Conservation (phyloP, 2,888 invertebrate species). For the Apamea sordens region DNA sequence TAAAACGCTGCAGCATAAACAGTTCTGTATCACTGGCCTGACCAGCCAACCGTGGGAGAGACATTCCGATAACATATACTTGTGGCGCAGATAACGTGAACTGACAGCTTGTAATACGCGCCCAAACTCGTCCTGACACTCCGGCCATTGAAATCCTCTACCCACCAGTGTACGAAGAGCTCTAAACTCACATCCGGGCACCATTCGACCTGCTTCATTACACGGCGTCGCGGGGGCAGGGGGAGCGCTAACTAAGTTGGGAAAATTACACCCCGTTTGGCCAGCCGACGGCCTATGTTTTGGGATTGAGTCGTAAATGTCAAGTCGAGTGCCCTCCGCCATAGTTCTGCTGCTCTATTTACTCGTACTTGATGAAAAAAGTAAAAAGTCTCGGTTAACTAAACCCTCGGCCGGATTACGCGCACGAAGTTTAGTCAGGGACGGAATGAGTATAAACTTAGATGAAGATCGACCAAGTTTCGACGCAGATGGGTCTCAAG, state of each 20-base stretch:
- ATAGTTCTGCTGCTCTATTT: conserved; percentile 86
- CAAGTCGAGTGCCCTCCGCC: conserved; percentile 84
- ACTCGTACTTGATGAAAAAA: conserved; percentile 80
- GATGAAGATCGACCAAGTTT: conserved; percentile 77
- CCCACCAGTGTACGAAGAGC: conserved; percentile 78
- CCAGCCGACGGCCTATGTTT: conserved; percentile 83
- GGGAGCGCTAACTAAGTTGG: conserved; percentile 83
- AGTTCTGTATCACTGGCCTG: conserved; percentile 60
- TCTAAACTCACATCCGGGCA: conserved; percentile 66
- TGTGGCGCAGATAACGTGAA: conserved; percentile 83
- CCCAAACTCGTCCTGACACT: conserved; percentile 85
- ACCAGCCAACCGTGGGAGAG: conserved; percentile 80
- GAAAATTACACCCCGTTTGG: conserved; percentile 79
- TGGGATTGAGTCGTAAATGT: conserved; percentile 90
- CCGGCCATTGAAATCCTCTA: conserved; percentile 79
- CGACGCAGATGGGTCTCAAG: conserved; percentile 71
- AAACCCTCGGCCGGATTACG: conserved; percentile 78
- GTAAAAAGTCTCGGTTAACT: conserved; percentile 75
- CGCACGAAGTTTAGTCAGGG: conserved; percentile 75
- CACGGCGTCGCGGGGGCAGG: conserved; percentile 59
- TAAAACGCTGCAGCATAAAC: conserved; percentile 62
- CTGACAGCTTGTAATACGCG: conserved; percentile 85
- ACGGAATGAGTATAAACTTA: conserved; percentile 78
- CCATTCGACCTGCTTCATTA: conserved; percentile 61
- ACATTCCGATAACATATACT: conserved; percentile 78